Evolutionary conservation across 35 echinoderm and acorn worm genomes (phyloP), one percentile per base, ranked within the genome.

Genomic region (Amphiura filiformis): DNA sequence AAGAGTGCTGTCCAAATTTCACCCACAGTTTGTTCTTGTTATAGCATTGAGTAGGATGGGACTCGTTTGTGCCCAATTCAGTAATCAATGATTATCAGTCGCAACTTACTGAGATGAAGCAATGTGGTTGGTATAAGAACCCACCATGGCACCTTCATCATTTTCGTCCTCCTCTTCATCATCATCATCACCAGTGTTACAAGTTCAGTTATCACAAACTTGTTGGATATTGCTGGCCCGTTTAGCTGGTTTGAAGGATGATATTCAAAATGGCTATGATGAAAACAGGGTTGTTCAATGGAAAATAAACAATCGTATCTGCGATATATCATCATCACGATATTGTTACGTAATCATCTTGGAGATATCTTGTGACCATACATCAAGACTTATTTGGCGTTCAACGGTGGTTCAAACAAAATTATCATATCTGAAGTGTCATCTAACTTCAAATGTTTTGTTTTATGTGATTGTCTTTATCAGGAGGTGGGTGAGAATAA

Each of bases 401-500:
- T 5, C 17, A 70, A 3, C 9, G n/a, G n/a, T n/a, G n/a, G n/a
- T n/a, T n/a, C n/a, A n/a, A n/a, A n/a, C n/a, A n/a, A n/a, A n/a
- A n/a, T n/a, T n/a, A n/a, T n/a, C n/a, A n/a, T n/a, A n/a, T n/a
- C n/a, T n/a, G n/a, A n/a, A n/a, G n/a, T n/a, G n/a, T n/a, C n/a
- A n/a, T n/a, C n/a, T n/a, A n/a, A n/a, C n/a, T n/a, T n/a, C n/a
- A n/a, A n/a, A n/a, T n/a, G n/a, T 47, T 17, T 47, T 5, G 61
- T 26, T 70, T 70, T 70, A n/a, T 70, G 17, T 70, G 61, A 26
- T 70, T 70, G 26, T 70, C 17, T 70, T 15, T 23, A 26, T 39
- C 78, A 95, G 96, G 88, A 89, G 96, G 28, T 99, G 96, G 96
- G 93, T 99, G 0, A 83, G 96, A 30, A 99, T 99, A 65, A 56